Percentiles rank a stretch among this genome's conserved stretches.
These are phyloP conservation scores for Drosophila phalerata DNA, from an alignment of 2,888 invertebrate genomes.

Conservation along the genomic window DNA sequence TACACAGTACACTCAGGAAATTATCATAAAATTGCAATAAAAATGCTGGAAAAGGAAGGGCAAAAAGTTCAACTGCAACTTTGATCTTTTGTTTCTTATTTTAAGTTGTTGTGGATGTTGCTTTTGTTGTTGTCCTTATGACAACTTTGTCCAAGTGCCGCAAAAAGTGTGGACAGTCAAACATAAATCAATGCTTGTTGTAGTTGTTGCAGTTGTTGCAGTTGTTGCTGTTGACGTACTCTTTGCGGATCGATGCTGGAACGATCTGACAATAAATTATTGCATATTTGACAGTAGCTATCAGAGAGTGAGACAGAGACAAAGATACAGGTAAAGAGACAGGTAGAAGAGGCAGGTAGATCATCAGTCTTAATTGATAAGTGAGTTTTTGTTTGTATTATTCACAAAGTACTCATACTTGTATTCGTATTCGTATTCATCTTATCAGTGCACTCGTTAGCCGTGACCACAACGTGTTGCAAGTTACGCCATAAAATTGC, in stretches of 20 bases:
- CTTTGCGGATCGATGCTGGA: slow-evolving; percentile 53
- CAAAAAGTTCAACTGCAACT: slow-evolving; percentile 23
- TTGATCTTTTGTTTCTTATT: slow-evolving; percentile 20
- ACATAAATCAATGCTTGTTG: slow-evolving; percentile 72
- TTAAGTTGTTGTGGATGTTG: slow-evolving; percentile 9
- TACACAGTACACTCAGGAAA: slow-evolving; percentile 27
- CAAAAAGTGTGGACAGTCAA: slow-evolving; percentile 72
- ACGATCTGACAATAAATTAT: slow-evolving; percentile 77
- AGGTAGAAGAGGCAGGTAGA: slow-evolving; percentile 9
- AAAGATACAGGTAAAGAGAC: not conserved
- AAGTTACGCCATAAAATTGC: slow-evolving; percentile 73
- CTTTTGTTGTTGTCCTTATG: slow-evolving; percentile 67
- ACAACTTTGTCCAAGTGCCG: slow-evolving; percentile 71
- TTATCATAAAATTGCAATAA: slow-evolving; percentile 78
- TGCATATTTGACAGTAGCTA: slow-evolving; percentile 72
- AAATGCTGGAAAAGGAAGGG: slow-evolving; percentile 71
- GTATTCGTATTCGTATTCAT: slow-evolving; percentile 6
- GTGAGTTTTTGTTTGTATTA: slow-evolving; percentile 33
- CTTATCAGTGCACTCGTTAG: slow-evolving; percentile 61
- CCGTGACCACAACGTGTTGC: slow-evolving; percentile 72
- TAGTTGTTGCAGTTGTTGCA: slow-evolving; percentile 25
- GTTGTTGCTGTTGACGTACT: slow-evolving; percentile 65
- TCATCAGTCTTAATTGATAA: slow-evolving; percentile 42
- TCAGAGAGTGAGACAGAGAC: slow-evolving; percentile 27
- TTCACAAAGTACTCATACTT: slow-evolving; percentile 4